Evolutionary conservation across 2,888 invertebrate species (phyloP).

Genomic region (Oscheius sp.): DNA sequence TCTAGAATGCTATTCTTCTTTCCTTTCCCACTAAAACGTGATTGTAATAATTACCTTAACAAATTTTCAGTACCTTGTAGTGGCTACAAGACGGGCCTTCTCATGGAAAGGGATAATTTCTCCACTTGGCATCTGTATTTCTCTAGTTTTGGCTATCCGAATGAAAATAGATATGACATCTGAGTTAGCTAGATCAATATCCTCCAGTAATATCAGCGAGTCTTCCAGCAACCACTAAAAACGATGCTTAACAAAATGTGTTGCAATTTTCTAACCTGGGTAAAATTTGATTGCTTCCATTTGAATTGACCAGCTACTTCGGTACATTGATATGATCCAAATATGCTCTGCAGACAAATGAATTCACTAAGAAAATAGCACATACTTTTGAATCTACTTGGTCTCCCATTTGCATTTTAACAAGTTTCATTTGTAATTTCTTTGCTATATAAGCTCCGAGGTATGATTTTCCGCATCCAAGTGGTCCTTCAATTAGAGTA

Average conservation of each 20-base stretch:
- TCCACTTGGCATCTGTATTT: conserved; percentile 88
- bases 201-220: conserved; percentile 90
- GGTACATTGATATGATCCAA: conserved; percentile 93
- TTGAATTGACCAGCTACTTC: conserved; percentile 96
- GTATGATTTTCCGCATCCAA: conserved; percentile 94
- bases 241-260: neutral
- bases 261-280: conserved; percentile 45
- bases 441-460: conserved; percentile 87
- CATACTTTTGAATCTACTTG: conserved; percentile 90
- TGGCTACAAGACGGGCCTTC: conserved; percentile 92
- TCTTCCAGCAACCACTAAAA: conserved; percentile 72
- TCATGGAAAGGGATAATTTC: conserved; percentile 84
- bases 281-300: conserved; percentile 83
- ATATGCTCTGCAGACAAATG: conserved; percentile 78
- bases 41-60: neutral
- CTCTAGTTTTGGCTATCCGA: conserved; percentile 46
- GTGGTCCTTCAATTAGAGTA: conserved; percentile 79
- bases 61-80: conserved; percentile 78
- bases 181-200: conserved; percentile 91
- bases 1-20: conserved; percentile 48
- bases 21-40: conserved; percentile 50
- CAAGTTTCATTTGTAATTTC: conserved; percentile 81
- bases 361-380: conserved; percentile 20
- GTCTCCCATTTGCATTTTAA: conserved; percentile 93
- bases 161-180: conserved; percentile 81